Base-by-base conservation (phyloP, 2,113 vertebrate species). In the Lycocorax pyrrhopterus region DNA sequence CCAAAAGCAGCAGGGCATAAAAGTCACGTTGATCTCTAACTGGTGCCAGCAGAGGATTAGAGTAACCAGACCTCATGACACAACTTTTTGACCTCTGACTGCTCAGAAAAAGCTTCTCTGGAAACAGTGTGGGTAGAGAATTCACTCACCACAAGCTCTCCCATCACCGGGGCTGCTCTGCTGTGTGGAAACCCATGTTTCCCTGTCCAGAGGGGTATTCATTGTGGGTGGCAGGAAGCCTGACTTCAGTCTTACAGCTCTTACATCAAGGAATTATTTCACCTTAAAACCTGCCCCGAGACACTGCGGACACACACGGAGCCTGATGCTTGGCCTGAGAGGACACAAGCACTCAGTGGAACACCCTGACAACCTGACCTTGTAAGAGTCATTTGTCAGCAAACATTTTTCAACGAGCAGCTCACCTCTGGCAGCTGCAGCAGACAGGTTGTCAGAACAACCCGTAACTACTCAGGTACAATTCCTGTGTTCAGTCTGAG, bases 341-440 rank as follows among this genome's bases (percentile, higher is more conserved):
- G 37, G 33, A 56, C 21, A 16, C 0, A 2, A 67, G 47, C n/a
- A 16, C 44, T 29, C 51, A 26, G 4, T 5, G 17, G 67, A 83
- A 63, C 0, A 0, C n/a, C n/a, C 52, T 59, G 52, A 67, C 29
- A 55, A 10, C 21, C 7, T 8, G 35, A 51, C 72, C 4, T 1
- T 2, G 12, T 22, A 37, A 1, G 75, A 71, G 60, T 13, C 0
- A 23, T 30, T 72, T 62, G 21, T 30, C 56, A 86, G 37, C 43
- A 68, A 53, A 35, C 6, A 15, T 46, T 73, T 30, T 13, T 8
- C 30, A 67, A n/a, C 0, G 1, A 81, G 37, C 73, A 56, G 86
- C 35, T 51, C 41, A 52, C 10, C 64, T 60, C 13, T 18, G 66
- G 78, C 63, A 87, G 71, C 87, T 79, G 53, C 72, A 81, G 62